Conservation (phyloP, 1,140 invertebrate genomes). For the Bursaphelenchus mucronatus region DNA sequence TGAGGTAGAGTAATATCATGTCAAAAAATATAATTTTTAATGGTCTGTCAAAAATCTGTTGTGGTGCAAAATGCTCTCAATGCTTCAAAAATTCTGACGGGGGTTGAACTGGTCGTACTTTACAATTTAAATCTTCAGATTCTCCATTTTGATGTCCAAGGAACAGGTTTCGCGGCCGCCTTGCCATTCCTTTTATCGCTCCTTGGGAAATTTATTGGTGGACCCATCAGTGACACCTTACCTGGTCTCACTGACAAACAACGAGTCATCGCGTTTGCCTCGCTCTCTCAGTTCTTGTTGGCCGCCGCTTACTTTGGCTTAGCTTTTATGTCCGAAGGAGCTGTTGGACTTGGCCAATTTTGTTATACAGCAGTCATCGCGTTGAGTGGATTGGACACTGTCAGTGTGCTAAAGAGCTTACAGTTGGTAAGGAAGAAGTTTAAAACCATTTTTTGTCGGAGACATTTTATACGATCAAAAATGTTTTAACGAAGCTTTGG, state of each 20-base stretch:
- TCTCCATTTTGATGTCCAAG: conserved; percentile 21
- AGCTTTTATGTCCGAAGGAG: conserved; percentile 16
- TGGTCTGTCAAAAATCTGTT: too few relatives aligned
- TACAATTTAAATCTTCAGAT: conserved; percentile 9
- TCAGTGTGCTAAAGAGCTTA: conserved; percentile 12
- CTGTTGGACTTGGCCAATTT: conserved; percentile 1
- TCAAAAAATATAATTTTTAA: too few relatives aligned
- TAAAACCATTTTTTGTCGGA: neutral
- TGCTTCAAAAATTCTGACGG: too few relatives aligned
- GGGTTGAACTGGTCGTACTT: too few relatives aligned
- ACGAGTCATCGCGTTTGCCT: conserved; percentile 21
- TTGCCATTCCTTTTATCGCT: conserved; percentile 24
- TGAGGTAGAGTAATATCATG: neutral
- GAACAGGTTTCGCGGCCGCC: conserved; percentile 27
- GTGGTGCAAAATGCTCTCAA: too few relatives aligned
- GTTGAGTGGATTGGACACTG: conserved; percentile 13
- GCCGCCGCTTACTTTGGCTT: conserved; percentile 4
- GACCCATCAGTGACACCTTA: conserved; percentile 15
- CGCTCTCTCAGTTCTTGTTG: conserved; percentile 24
- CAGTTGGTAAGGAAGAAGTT: conserved; percentile 6
- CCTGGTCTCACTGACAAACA: conserved; percentile 10
- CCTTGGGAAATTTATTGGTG: conserved; percentile 19
- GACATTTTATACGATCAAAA: neutral
- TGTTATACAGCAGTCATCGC: conserved; percentile 14
- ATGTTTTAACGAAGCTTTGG: neutral